Percentiles rank a stretch among this genome's conserved stretches.
These are phyloP conservation scores for Drosophila gaucha DNA, from an alignment of 2,888 invertebrate genomes.

Conservation along the genomic window DNA sequence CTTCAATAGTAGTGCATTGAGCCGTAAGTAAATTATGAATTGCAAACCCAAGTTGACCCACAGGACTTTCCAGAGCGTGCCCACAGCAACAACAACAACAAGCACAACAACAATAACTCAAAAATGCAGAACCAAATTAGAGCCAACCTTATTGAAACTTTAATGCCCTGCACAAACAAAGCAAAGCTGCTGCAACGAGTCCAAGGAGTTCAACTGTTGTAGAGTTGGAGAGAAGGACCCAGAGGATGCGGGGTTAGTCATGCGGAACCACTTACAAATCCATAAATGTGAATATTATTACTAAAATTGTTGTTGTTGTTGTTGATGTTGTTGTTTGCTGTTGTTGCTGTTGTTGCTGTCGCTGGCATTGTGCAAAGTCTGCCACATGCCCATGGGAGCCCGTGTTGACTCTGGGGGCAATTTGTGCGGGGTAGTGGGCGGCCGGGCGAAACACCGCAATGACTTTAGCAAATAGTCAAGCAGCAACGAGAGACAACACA, in stretches of 20 bases:
- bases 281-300: slow-evolving; percentile 81
- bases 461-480: slow-evolving; percentile 79
- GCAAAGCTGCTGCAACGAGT: slow-evolving; percentile 22
- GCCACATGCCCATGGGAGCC: slow-evolving; percentile 48
- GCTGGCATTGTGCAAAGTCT: slow-evolving; percentile 67
- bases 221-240: background rate
- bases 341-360: slow-evolving; percentile 2
- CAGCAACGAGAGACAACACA: slow-evolving; percentile 57
- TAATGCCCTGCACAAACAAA: slow-evolving; percentile 61
- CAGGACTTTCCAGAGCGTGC: slow-evolving; percentile 66
- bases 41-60: slow-evolving; percentile 82
- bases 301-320: slow-evolving; percentile 61
- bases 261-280: slow-evolving; percentile 81
- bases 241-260: slow-evolving; percentile 70
- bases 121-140: slow-evolving; percentile 66
- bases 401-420: slow-evolving; percentile 46
- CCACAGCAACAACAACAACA: slow-evolving; percentile 7
- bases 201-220: slow-evolving; percentile 11
- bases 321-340: slow-evolving; percentile 35
- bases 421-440: slow-evolving; percentile 39
- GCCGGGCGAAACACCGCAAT: slow-evolving; percentile 67
- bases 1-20: slow-evolving; percentile 66
- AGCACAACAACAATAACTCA: slow-evolving; percentile 37
- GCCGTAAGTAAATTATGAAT: slow-evolving; percentile 84
- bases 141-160: slow-evolving; percentile 74